Base-by-base conservation (phyloP, 2,797 vertebrate species). In the Xenops minutus region DNA sequence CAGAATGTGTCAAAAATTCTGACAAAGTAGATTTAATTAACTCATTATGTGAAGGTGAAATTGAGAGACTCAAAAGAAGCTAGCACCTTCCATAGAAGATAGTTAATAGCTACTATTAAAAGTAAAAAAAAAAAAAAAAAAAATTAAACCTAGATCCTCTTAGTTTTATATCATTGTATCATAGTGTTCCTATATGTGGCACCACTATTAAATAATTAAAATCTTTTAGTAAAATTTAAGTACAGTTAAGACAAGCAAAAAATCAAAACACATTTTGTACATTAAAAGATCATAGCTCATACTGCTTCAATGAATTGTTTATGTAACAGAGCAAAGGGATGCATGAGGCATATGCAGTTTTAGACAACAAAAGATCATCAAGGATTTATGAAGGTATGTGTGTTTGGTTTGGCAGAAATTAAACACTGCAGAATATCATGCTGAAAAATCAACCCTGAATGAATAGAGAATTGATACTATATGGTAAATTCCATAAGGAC, bases 261-360 rank as follows among this genome's bases (percentile, higher is more conserved):
- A 84, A 83, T 89, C 92, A 74, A 87, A 88, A 89, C 90, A 18
- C 27, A 13, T 14, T 61, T 88, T 91, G 6, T 84, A 92, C 24
- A 71, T 94, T 91, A 86, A 81, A 90, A 88, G 79, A 69, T 62
- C 16, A 48, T 4, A 89, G n/a, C n/a, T 94, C 62, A 66, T 91
- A 12, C n/a, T 93, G 43, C 37, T 97, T 92, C 87, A 69, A 80
- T 94, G 27, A 92, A 80, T 66, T 94, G 66, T 91, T 97, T 91
- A 92, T 92, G 48, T 46, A 89, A 36, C 18, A 58, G 30, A 86
- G 41, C n/a, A 54, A 20, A 37, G 21, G 20, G 44, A 26, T 95
- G 54, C 44, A 73, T 24, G 24, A 97, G 59, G 56, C 37, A 55
- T 88, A 48, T 64, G 30, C 27, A 84, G 22, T 29, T 95, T 93